phyloP scores from a whole-genome alignment of 2,888 invertebrate genomes.

The Eupsilia transversa region DNA sequence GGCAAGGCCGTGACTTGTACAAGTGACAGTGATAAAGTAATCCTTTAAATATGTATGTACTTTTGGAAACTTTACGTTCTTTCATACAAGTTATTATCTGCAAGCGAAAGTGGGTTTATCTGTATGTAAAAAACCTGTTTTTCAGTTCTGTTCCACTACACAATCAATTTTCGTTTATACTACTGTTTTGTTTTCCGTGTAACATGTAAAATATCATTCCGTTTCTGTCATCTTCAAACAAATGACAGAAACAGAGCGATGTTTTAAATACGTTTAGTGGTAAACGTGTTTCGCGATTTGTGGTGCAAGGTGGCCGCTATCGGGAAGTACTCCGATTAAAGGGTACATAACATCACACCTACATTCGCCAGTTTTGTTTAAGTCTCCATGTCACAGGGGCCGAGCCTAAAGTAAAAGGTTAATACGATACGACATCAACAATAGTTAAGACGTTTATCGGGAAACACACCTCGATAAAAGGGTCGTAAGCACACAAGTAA shows the following conservation, averaged over 20 bases:
- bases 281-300: background rate
- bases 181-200: background rate
- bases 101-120: constrained; percentile 23
- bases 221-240: background rate
- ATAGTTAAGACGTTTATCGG: background rate
- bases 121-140: constrained; percentile 7
- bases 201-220: no score
- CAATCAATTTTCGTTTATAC: background rate
- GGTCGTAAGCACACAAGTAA: constrained; percentile 10
- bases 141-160: background rate
- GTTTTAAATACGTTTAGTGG: background rate
- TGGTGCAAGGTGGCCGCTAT: background rate
- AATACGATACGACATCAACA: background rate
- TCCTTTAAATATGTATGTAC: constrained; percentile 16
- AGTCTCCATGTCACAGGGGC: background rate
- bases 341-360: background rate
- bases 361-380: background rate
- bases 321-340: background rate
- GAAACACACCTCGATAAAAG: background rate
- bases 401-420: background rate
- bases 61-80: background rate
- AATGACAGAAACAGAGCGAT: background rate
- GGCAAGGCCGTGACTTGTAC: constrained; percentile 29
- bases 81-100: constrained; percentile 16
- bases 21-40: constrained; percentile 33